Base-by-base conservation (phyloP, 2,888 invertebrate genomes). In the Lymantria dispar region DNA sequence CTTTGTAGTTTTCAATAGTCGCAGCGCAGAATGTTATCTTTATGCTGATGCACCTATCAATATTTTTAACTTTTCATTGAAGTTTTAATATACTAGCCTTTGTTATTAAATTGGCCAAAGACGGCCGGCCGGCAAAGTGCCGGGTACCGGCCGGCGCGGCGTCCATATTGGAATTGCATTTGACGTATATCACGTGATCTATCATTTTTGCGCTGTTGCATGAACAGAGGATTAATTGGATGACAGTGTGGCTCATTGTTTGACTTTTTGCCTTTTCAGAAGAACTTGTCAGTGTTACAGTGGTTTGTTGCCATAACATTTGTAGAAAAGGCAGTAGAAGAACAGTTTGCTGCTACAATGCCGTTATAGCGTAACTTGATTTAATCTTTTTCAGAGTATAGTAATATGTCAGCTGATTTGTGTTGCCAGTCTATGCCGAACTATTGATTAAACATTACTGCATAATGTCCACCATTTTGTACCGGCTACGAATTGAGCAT, bases 391-490 rank as follows among this genome's bases (percentile, higher is more conserved):
- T 22, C 22, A 22, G 22, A 22, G 22, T 22, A 22, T 22, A 22
- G 5, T 22, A 22, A 3, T 22, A 31, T 14, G 38, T 41, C 46
- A 49, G 53, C 50, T 45, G 46, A 49, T 44, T 48, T 54, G 48
- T 60, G 49, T 56, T 48, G 33, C 52, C 45, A 48, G 22, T 22
- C 5, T 48, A 60, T 66, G 70, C 72, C 8, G 74, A 74, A 67
- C 68, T 78, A 84, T 84, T 76, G 85, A 83, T 85, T 83, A 66
- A 74, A 78, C 75, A 81, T 80, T 78, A 77, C 76, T 80, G 81
- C 77, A 78, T 76, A 74, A 76, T 75, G 80, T 78, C 85, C 80
- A 79, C 83, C 85, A 85, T 84, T 84, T 84, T 84, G 84, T 73
- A 68, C 71, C 54, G 58, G 45, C 61, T 54, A 57, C 56, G 64